These are phyloP conservation scores for Oncorhynchus mykiss DNA, from an alignment of 2,113 vertebrate species.

Conservation along the genomic window DNA sequence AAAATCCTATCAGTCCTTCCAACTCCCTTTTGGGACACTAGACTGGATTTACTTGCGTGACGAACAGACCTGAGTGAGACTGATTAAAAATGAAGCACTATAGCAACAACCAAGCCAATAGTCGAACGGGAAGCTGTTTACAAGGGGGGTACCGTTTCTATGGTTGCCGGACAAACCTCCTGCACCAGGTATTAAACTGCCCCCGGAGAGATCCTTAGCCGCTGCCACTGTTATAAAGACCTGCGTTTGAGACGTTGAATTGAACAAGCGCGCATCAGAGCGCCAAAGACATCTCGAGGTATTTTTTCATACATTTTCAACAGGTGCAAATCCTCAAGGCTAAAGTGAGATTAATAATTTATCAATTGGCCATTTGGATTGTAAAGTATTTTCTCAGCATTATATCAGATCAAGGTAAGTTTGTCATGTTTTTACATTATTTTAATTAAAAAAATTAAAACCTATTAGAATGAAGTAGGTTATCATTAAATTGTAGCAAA, in stretches of 20 bases:
- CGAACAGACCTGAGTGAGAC: slow-evolving; percentile 9
- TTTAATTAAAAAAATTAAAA: neutral
- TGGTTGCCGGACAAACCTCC: slow-evolving; percentile 84
- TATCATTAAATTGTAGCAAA: neutral
- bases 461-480: too few species aligned
- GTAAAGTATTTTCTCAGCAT: neutral
- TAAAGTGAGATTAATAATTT: neutral
- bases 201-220: slow-evolving; percentile 44
- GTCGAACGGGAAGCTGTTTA: slow-evolving; percentile 82
- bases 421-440: neutral
- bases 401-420: slow-evolving; percentile 48
- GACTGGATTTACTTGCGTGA: slow-evolving; percentile 45
- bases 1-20: slow-evolving; percentile 1
- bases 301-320: neutral
- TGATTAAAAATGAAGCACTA: slow-evolving; percentile 71
- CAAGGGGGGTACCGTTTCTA: slow-evolving; percentile 79
- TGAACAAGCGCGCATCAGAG: slow-evolving; percentile 23
- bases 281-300: slow-evolving; percentile 19
- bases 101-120: slow-evolving; percentile 83
- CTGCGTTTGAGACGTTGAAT: slow-evolving; percentile 34
- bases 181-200: slow-evolving; percentile 86
- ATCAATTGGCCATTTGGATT: neutral
- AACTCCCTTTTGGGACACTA: slow-evolving; percentile 18
- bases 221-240: slow-evolving; percentile 37
- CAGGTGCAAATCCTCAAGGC: slow-evolving; percentile 26